Base-by-base conservation (phyloP, 2,888 invertebrate genomes). In the Ditula angustiorana region DNA sequence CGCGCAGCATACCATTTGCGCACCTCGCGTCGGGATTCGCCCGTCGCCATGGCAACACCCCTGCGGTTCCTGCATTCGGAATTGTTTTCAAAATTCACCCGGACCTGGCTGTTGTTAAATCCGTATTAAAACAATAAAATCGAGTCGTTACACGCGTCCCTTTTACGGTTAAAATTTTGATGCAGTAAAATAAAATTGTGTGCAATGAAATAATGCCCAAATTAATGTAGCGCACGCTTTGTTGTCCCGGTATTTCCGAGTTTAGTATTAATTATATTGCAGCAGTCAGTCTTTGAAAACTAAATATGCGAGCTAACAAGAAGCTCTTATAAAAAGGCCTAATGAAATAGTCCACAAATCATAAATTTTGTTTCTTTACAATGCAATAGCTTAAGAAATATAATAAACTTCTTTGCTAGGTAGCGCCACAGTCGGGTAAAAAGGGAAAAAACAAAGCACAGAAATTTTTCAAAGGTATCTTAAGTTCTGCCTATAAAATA, bases 11-110 rank as follows among this genome's bases (percentile, higher is more conserved):
- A 83, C n/a, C n/a, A 85, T 85, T 87, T 83, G 81, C 82, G 79
- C 75, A 79, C 80, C 72, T 81, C 74, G 79, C 81, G 84, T 86
- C 87, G 87, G 81, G 87, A 86, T 80, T 85, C 81, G 71, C 77
- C 73, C 74, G 91, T 92, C 79, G 70, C 83, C 86, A 90, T 90
- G 73, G 90, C 83, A 91, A 91, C 91, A 70, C 91, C 92, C 90
- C 83, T 82, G 79, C 79, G 73, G 78, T 70, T 77, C 81, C 76
- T 82, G 79, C 83, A 80, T 80, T 82, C 82, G 78, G 85, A 78
- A 80, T 81, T 85, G 85, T 88, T 90, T 86, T 81, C 80, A 80
- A 88, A 88, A 85, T 86, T 85, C 79, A 78, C 79, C 79, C 74
- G 80, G 82, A 79, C 78, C 72, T 71, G 57, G 69, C 72, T 78